A percentile compares a stretch with the other conserved stretches of the same genome.
Conservation (phyloP, 37 sponge, comb jelly and placozoan species). For the Agelas oroides region DNA sequence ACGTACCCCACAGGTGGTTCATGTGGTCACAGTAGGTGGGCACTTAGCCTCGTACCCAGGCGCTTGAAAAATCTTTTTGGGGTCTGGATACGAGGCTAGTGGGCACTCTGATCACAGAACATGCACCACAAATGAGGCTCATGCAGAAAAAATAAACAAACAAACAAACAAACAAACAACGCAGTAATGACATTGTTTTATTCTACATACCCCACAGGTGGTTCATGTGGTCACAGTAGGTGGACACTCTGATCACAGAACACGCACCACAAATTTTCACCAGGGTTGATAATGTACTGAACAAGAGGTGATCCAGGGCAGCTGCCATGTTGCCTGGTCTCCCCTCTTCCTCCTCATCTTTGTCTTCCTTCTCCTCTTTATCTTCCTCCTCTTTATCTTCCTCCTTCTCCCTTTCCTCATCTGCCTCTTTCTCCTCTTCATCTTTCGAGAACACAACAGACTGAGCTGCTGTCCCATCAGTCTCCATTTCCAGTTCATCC, state of each 20-base stretch:
- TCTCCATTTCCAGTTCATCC: no score
- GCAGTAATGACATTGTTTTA: no score
- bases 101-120: constrained; percentile 30
- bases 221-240: constrained; percentile 18
- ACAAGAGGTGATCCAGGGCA: constrained; percentile 62
- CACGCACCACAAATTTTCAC: constrained; percentile 55
- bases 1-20: constrained; percentile 71
- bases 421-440: constrained; percentile 20
- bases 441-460: background rate
- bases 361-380: constrained; percentile 2
- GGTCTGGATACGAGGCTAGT: no score
- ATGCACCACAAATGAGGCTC: constrained; percentile 23
- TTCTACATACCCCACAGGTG: constrained; percentile 69
- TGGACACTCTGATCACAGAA: constrained; percentile 12
- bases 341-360: background rate
- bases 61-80: no score
- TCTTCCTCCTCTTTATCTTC: constrained; percentile 1
- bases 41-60: no score
- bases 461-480: no score
- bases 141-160: no score
- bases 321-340: background rate
- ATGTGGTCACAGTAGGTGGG: background rate
- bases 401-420: background rate
- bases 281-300: constrained; percentile 58
- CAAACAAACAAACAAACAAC: background rate